Conservation (phyloP, 2,888 invertebrate species). For the Drymonia ruficornis region DNA sequence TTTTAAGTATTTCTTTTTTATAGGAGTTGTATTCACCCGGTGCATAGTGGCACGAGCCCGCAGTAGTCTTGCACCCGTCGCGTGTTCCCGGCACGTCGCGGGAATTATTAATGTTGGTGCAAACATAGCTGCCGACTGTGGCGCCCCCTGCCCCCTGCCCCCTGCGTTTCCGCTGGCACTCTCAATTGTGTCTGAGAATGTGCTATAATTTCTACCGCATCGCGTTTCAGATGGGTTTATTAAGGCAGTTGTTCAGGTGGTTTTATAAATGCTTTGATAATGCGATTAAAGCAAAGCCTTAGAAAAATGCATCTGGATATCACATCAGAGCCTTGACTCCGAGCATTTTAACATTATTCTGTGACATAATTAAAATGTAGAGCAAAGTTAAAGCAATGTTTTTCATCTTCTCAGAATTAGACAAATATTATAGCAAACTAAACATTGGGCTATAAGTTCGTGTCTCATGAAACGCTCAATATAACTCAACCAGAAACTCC, state of each 20-base stretch:
- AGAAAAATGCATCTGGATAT: no score
- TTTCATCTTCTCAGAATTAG: no score
- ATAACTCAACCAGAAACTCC: constrained; percentile 5
- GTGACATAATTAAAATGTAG: no score
- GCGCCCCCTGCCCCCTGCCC: constrained; percentile 2
- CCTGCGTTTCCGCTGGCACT: background rate
- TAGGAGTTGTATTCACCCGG: constrained; percentile 8
- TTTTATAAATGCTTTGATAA: background rate
- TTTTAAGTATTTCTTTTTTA: background rate
- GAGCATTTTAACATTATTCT: no score
- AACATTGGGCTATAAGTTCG: background rate
- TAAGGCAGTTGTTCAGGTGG: background rate
- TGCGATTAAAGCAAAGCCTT: no score
- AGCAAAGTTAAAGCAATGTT: no score
- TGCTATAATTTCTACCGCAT: background rate
- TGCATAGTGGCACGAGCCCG: constrained; percentile 15
- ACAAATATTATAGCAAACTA: background rate
- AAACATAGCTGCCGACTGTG: constrained; percentile 31
- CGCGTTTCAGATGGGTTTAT: no score
- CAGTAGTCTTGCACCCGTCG: constrained; percentile 27
- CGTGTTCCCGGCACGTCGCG: constrained; percentile 27
- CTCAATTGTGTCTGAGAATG: background rate
- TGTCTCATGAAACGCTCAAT: background rate
- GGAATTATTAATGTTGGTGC: constrained; percentile 47
- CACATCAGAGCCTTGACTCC: no score